Conservation (phyloP, 2,113 vertebrate species). For the Hippolais icterina region DNA sequence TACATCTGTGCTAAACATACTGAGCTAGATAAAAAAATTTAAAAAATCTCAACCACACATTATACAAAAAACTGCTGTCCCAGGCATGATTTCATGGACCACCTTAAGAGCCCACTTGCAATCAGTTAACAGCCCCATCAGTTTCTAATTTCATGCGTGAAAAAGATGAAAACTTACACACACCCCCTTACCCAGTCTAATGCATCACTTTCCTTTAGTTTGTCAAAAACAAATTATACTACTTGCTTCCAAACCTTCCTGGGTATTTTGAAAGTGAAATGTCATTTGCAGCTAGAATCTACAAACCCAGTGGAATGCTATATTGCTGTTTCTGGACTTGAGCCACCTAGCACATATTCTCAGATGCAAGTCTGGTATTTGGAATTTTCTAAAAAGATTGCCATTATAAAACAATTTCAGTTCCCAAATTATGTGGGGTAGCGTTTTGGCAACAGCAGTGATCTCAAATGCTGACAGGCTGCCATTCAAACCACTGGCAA, state of each 20-base stretch:
- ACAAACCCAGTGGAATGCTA: background rate
- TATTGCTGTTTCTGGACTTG: background rate
- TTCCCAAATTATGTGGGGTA: background rate
- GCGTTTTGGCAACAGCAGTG: background rate
- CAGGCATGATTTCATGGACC: background rate
- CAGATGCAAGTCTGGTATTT: background rate
- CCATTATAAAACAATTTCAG: background rate
- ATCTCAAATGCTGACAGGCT: constrained; percentile 21
- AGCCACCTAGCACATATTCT: background rate
- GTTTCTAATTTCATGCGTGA: background rate
- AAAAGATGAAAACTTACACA: background rate
- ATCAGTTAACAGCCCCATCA: background rate
- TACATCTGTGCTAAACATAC: background rate
- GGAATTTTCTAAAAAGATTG: background rate
- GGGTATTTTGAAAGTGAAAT: background rate
- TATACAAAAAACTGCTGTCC: background rate
- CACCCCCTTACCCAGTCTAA: fast-evolving
- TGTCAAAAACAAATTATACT: background rate
- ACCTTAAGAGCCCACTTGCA: background rate
- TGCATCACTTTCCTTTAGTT: background rate
- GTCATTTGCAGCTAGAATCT: background rate
- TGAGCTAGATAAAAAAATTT: background rate
- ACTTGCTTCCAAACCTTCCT: background rate
- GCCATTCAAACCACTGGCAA: constrained; percentile 17
- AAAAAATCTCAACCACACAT: background rate